A percentile compares a stretch with the other conserved stretches of the same genome.
Conservation (phyloP, 2,797 vertebrate genomes). For the Masticophis lateralis region DNA sequence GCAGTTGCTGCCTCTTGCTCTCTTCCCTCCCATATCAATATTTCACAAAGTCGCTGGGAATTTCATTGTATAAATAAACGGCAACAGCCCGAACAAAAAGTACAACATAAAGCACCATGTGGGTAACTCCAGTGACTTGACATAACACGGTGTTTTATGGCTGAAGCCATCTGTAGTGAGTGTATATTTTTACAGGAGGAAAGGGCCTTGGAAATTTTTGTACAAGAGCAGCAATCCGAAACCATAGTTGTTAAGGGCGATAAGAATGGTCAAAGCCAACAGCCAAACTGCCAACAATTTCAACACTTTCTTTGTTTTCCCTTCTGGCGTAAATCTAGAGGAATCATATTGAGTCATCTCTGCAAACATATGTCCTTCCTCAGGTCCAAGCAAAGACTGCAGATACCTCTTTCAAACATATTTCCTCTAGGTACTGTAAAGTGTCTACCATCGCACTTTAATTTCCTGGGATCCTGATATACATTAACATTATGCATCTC, state of each 20-base stretch:
- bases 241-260: neutral
- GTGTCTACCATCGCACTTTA: neutral
- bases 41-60: neutral
- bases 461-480: neutral
- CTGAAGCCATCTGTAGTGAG: conserved; percentile 2
- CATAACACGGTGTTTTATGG: conserved; percentile 42
- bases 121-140: neutral
- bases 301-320: neutral
- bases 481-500: neutral
- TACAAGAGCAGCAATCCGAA: conserved; percentile 1
- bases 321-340: neutral
- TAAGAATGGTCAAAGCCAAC: conserved; percentile 17
- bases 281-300: neutral
- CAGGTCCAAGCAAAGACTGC: neutral
- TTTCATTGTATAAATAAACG: neutral
- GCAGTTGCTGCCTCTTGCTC: neutral
- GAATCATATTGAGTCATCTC: neutral
- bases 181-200: neutral
- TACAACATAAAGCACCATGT: neutral
- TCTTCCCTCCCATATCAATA: neutral
- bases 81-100: neutral
- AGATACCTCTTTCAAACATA: neutral
- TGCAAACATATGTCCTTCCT: neutral
- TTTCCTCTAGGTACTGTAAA: neutral
- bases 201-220: conserved; percentile 43